Evolutionary conservation across 37 sponge, comb jelly and placozoan genomes (phyloP).

Genomic region (Beroe forskalii): DNA sequence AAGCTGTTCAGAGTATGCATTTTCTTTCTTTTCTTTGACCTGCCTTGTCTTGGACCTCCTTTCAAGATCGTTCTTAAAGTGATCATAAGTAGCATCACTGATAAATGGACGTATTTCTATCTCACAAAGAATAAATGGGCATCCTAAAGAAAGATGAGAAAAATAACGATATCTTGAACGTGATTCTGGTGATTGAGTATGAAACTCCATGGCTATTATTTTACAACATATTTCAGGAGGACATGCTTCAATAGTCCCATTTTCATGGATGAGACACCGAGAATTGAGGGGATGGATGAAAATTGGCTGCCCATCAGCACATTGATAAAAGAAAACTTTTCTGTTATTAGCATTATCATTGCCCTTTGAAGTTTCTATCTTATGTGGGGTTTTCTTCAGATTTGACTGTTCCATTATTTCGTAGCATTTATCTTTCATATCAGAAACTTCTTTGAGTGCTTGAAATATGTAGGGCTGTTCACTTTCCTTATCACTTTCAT

Average conservation of each 20-base stretch:
- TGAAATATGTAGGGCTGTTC: not conserved
- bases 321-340: conserved; percentile 66
- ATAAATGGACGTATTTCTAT: conserved; percentile 72
- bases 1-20: conserved; percentile 12
- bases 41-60: conserved; percentile 24
- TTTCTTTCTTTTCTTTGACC: conserved; percentile 33
- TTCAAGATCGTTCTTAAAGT: not conserved
- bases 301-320: conserved; percentile 87
- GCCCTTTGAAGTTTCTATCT: not conserved
- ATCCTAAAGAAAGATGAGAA: conserved; percentile 82
- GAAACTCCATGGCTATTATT: conserved; percentile 80
- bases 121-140: conserved; percentile 82
- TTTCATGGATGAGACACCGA: conserved; percentile 73
- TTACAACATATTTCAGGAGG: conserved; percentile 72
- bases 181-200: conserved; percentile 73
- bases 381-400: not conserved
- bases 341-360: not conserved
- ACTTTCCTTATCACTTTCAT: conserved; percentile 7
- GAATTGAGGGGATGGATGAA: conserved; percentile 85
- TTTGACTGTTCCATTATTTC: not conserved
- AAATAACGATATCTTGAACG: conserved; percentile 76
- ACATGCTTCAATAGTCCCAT: conserved; percentile 70
- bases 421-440: conserved; percentile 10
- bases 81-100: conserved; percentile 27
- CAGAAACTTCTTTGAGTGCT: not conserved